Base-by-base conservation (phyloP, 2,797 vertebrate species). In the Sebastolobus altivelis region DNA sequence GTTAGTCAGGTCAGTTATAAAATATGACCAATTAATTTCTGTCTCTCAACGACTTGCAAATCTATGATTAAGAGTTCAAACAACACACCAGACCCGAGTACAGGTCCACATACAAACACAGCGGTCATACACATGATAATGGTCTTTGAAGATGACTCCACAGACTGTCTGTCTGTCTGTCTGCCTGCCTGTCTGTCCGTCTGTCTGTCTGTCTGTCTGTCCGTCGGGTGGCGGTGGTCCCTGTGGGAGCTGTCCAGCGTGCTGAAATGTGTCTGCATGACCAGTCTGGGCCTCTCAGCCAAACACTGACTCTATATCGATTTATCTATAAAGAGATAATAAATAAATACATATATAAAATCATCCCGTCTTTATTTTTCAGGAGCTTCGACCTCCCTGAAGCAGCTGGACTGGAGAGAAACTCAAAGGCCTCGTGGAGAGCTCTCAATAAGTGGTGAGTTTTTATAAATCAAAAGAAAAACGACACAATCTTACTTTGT, bases 161-260 rank as follows among this genome's bases (percentile, higher is more conserved):
- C 40, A 43, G 40, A 43, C 43, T 54, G 8, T 54, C 9, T 54
- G 49, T 52, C 18, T 10, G 8, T 54, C 2, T n/a, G 1, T 52
- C 20, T 9, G 0, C 25, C 1, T 52, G 49, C n/a, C 49, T n/a
- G 9, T 55, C 4, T 14, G 6, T 27, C 3, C 14, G 25, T 56
- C 22, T 56, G 11, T 27, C 12, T 58, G 25, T 56, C 54, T 27
- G 5, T 56, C 54, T 49, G 46, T 49, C 14, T 49, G 16, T 25
- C 25, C 25, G 25, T 25, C 25, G 25, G 25, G 25, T 49, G 52
- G 77, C 43, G 65, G 78, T 7, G 79, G 85, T 14, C 56, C 68
- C 35, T 1, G 14, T 1, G 18, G 87, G 89, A 92, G 92, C 95
- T 96, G 92, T 96, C 95, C 95, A 90, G 89, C 58, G 94, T 95